Evolutionary conservation across 1,140 invertebrate genomes (phyloP), one percentile per base, ranked within the genome.

Genomic region (Cecropterus lyciades): DNA sequence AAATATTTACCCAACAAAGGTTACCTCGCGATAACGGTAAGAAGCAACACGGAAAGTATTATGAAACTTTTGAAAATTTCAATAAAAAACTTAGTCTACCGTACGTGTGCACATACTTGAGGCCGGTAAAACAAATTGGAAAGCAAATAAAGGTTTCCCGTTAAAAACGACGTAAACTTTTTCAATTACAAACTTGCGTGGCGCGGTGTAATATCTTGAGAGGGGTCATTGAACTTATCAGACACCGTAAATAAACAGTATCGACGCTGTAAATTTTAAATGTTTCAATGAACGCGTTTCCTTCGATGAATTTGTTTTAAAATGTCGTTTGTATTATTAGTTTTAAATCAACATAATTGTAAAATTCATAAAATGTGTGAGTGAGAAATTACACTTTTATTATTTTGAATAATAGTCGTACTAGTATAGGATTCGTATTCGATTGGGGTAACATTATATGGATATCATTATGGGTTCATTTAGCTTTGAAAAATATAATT

Each of bases 161-260:
- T 87, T 85, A 85, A 90, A 89, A 86, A 85, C 82, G 80, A 81
- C 73, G 75, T 73, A 64, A 90, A 90, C 85, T 90, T 90, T 89
- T 90, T 90, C 87, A 90, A 90, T 90, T 90, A 90, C 85, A 84
- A 86, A 89, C 80, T 89, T 89, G 85, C 80, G 85, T 87, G 80
- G 74, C 51, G 72, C 72, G 72, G 67, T 75, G 66, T 78, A 75
- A 74, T 73, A 76, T 73, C 68, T 69, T 73, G 67, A 69, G 67
- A 53, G 67, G 37, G 67, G 67, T 69, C 55, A 64, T 10, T 69
- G 67, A 69, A 65, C 60, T 69, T 64, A 16, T 42, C 59, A 60
- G 65, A 67, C 59, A 60, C 65, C 45, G 57, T 60, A 48, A 60
- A 60, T 59, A 59, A 59, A 59, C 20, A 57, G 27, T 59, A 46